phyloP scores from a whole-genome alignment of 2,888 invertebrate species.

The Acanthosepion esculentum region DNA sequence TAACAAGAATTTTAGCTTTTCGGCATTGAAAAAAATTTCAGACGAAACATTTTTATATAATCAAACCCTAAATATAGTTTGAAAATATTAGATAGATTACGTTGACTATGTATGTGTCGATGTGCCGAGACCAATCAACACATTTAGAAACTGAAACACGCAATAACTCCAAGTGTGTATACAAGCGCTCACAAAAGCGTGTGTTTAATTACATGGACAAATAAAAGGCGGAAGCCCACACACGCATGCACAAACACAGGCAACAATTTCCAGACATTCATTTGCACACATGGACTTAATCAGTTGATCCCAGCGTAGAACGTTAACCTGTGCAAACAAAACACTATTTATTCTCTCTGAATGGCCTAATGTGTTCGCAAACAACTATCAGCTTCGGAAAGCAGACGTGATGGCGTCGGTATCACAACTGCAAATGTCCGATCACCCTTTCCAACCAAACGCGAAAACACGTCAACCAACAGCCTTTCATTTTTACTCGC shows the following conservation, averaged over 20 bases:
- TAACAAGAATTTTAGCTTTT: too few relatives aligned
- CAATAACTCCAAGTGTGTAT: too few relatives aligned
- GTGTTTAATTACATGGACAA: background rate
- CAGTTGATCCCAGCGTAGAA: background rate
- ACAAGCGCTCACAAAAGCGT: background rate
- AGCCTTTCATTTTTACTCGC: background rate
- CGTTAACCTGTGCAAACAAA: slow-evolving; percentile 21
- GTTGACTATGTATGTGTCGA: background rate
- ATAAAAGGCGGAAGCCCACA: background rate
- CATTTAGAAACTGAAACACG: too few relatives aligned
- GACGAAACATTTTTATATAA: too few relatives aligned
- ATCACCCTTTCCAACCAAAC: background rate
- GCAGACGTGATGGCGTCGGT: slow-evolving; percentile 4
- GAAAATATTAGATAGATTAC: background rate
- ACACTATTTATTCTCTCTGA: background rate
- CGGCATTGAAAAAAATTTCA: too few relatives aligned
- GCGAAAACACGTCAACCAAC: background rate
- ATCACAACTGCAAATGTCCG: background rate
- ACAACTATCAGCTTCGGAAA: background rate
- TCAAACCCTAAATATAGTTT: too few relatives aligned
- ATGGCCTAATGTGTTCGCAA: slow-evolving; percentile 33
- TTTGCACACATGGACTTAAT: slow-evolving; percentile 21
- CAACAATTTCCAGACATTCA: background rate
- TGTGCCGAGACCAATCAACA: background rate
- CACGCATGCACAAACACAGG: background rate